Conservation (phyloP, 2,113 vertebrate species). For the Propithecus coquereli region DNA sequence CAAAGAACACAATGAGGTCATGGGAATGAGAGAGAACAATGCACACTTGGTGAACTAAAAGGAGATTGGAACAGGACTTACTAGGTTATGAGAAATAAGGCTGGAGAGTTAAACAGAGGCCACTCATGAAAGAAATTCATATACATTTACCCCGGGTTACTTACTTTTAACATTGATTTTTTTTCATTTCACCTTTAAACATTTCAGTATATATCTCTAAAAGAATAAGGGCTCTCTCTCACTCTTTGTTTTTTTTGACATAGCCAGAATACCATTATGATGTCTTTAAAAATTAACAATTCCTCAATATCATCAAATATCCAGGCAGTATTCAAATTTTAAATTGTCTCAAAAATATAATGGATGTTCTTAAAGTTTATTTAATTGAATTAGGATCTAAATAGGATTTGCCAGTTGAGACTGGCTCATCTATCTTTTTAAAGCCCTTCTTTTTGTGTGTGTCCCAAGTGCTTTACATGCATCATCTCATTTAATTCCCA, state of each 20-base stretch:
- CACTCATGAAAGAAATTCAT: not conserved
- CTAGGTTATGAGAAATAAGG: not conserved
- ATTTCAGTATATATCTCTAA: not conserved
- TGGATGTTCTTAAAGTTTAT: not conserved
- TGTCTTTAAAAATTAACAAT: not conserved
- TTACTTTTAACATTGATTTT: not conserved
- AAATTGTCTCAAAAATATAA: not conserved
- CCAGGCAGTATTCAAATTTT: not conserved
- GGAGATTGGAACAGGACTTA: not conserved
- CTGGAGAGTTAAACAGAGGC: not conserved
- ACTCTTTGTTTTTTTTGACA: not conserved
- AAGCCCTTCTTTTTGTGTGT: not conserved
- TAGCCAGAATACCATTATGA: not conserved
- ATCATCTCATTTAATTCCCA: not conserved
- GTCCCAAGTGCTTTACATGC: not conserved
- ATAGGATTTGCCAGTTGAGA: not conserved
- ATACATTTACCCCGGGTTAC: not conserved
- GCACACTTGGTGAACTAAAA: not conserved
- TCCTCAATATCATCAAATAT: not conserved
- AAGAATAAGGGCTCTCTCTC: not conserved
- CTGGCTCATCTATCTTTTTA: not conserved
- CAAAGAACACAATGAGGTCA: not conserved
- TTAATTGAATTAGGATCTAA: not conserved
- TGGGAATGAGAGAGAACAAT: accelerated
- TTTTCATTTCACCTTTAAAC: slow-evolving; percentile 33